These are phyloP conservation scores for Neostethus bicornis DNA, from an alignment of 2,797 vertebrate species.

Conservation along the genomic window DNA sequence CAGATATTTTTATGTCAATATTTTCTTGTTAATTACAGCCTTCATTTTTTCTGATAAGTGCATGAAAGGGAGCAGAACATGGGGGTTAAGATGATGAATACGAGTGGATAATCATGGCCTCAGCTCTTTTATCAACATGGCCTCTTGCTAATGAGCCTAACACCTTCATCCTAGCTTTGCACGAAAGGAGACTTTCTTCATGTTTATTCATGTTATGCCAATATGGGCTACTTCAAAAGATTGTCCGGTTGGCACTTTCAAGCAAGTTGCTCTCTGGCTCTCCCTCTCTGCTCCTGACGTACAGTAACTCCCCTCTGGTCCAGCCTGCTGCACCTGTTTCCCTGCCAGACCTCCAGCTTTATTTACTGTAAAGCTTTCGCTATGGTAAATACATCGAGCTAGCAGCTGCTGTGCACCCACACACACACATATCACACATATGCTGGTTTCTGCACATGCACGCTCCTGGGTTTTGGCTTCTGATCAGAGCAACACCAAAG, in stretches of 20 bases:
- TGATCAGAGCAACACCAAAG: slow-evolving; percentile 67
- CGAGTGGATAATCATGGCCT: slow-evolving; percentile 17
- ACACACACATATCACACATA: slow-evolving; percentile 16
- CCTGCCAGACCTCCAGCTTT: slow-evolving; percentile 64
- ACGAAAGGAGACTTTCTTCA: slow-evolving; percentile 59
- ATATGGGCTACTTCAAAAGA: slow-evolving; percentile 74
- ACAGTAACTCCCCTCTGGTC: slow-evolving; percentile 62
- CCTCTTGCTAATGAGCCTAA: slow-evolving; percentile 60
- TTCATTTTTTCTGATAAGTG: slow-evolving; percentile 24
- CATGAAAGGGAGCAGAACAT: slow-evolving; percentile 16
- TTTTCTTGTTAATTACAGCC: slow-evolving; percentile 48
- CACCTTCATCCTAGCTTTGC: slow-evolving; percentile 50
- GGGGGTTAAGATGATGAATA: slow-evolving; percentile 44
- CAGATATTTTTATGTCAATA: slow-evolving; percentile 29
- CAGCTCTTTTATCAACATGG: slow-evolving; percentile 52
- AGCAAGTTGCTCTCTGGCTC: slow-evolving; percentile 43
- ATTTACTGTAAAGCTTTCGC: slow-evolving; percentile 73
- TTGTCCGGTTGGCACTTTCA: slow-evolving; percentile 64
- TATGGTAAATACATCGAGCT: slow-evolving; percentile 66
- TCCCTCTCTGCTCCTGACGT: slow-evolving; percentile 46
- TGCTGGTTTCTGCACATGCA: slow-evolving; percentile 15
- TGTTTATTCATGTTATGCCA: slow-evolving; percentile 75
- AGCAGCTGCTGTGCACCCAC: slow-evolving; percentile 38
- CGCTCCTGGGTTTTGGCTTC: slow-evolving; percentile 56
- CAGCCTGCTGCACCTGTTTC: slow-evolving; percentile 63